Conservation (phyloP, 2,888 invertebrate species). For the Chaitophorus viminalis region DNA sequence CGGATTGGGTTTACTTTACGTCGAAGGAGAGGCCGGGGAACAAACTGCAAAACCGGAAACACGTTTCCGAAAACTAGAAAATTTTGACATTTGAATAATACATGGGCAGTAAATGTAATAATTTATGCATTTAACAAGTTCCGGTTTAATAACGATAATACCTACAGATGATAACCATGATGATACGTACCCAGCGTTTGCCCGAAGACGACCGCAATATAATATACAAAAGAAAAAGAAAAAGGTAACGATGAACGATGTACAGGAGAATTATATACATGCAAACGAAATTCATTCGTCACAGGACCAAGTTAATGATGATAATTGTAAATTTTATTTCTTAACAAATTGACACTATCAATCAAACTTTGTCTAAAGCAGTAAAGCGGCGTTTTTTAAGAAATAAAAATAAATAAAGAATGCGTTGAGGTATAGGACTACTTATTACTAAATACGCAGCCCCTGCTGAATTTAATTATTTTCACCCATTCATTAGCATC, state of each 20-base stretch:
- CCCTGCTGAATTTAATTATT: constrained; percentile 46
- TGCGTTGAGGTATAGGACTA: neutral
- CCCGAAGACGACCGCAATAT: too few relatives aligned
- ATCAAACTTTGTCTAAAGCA: constrained; percentile 4
- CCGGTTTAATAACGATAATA: too few relatives aligned
- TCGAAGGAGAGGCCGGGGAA: neutral
- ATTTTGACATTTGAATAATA: neutral
- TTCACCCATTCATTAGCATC: constrained; percentile 51
- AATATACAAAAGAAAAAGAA: neutral
- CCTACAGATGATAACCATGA: too few relatives aligned
- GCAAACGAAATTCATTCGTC: neutral
- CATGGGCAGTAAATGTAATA: too few relatives aligned
- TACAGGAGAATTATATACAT: neutral
- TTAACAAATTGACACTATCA: neutral
- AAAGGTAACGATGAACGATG: neutral
- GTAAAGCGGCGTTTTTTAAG: neutral
- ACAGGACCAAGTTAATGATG: neutral
- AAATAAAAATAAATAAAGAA: neutral
- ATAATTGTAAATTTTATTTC: neutral
- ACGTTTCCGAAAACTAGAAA: neutral
- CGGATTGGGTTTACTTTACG: neutral
- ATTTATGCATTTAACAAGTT: too few relatives aligned
- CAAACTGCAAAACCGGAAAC: neutral
- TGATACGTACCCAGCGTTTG: neutral
- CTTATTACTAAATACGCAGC: neutral